Evolutionary conservation across 2,888 invertebrate genomes (phyloP).

Genomic region (Parascotia fuliginaria): DNA sequence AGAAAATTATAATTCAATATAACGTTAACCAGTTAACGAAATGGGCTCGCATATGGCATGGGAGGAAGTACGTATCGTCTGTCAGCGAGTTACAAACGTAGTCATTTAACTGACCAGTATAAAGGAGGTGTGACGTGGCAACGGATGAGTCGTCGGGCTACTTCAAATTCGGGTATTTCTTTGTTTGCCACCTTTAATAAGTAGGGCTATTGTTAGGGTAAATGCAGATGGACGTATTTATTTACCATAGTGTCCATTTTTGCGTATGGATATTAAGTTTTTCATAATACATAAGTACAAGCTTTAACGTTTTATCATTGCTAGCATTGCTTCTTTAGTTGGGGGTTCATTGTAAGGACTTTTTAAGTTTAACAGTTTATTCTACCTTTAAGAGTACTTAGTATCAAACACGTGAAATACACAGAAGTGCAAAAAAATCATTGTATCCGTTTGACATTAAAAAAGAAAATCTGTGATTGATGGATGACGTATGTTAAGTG

Average conservation of each 20-base stretch:
- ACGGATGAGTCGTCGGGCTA: slow-evolving; percentile 19
- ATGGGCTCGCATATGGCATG: slow-evolving; percentile 76
- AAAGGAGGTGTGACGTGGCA: slow-evolving; percentile 71
- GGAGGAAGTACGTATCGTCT: slow-evolving; percentile 83
- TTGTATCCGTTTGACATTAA: too few species aligned
- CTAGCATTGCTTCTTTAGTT: too few species aligned
- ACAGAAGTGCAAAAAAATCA: too few species aligned
- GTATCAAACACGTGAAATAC: too few species aligned
- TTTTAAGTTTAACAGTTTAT: too few species aligned
- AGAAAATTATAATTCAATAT: slow-evolving; percentile 22
- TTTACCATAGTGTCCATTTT: background rate
- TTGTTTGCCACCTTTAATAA: slow-evolving; percentile 14
- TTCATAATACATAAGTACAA: too few species aligned
- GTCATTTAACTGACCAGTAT: slow-evolving; percentile 81
- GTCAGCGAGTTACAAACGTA: slow-evolving; percentile 80
- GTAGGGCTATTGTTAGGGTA: slow-evolving; percentile 4
- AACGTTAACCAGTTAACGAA: slow-evolving; percentile 54
- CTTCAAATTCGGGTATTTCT: slow-evolving; percentile 22
- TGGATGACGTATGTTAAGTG: too few species aligned
- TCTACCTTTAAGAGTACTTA: too few species aligned
- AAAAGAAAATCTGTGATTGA: too few species aligned
- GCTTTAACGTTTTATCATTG: too few species aligned
- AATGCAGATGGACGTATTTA: background rate
- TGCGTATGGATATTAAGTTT: background rate
- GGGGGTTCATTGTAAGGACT: too few species aligned